A percentile compares a stretch with the other conserved stretches of the same genome.
Evolutionary conservation across 1,140 invertebrate species (phyloP).

Genomic region (Protaetia brevitarsis): DNA sequence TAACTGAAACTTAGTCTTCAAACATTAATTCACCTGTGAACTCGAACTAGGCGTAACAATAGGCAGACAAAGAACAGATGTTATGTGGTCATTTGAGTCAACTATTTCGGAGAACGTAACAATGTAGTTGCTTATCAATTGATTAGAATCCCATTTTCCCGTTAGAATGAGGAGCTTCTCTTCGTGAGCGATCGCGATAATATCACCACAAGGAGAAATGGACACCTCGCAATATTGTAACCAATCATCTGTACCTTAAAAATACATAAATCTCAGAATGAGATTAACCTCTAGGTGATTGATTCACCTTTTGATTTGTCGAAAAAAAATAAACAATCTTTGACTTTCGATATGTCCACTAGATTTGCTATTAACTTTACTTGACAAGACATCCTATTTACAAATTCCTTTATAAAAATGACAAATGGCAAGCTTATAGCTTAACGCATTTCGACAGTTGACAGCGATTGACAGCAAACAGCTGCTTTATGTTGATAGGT

Average conservation of each 20-base stretch:
- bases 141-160: slow-evolving; percentile 59
- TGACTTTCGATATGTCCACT: slow-evolving; percentile 58
- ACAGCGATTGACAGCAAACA: neutral
- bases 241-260: slow-evolving; percentile 62
- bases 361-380: slow-evolving; percentile 66
- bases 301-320: slow-evolving; percentile 52
- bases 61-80: slow-evolving; percentile 53
- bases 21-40: slow-evolving; percentile 37
- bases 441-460: neutral
- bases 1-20: neutral
- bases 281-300: too few relatives aligned
- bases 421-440: too few relatives aligned
- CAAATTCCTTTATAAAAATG: neutral
- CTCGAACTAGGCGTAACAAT: slow-evolving; percentile 45
- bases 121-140: slow-evolving; percentile 51
- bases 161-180: slow-evolving; percentile 64
- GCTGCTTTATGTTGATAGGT: neutral
- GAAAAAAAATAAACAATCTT: slow-evolving; percentile 55
- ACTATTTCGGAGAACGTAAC: slow-evolving; percentile 55
- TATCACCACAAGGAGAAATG: slow-evolving; percentile 70
- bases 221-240: slow-evolving; percentile 67
- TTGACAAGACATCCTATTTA: slow-evolving; percentile 61
- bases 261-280: too few relatives aligned
- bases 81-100: slow-evolving; percentile 53
- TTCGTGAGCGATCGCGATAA: slow-evolving; percentile 66